Conservation (phyloP, 2,888 invertebrate genomes). For the Diadegma fenestrale region DNA sequence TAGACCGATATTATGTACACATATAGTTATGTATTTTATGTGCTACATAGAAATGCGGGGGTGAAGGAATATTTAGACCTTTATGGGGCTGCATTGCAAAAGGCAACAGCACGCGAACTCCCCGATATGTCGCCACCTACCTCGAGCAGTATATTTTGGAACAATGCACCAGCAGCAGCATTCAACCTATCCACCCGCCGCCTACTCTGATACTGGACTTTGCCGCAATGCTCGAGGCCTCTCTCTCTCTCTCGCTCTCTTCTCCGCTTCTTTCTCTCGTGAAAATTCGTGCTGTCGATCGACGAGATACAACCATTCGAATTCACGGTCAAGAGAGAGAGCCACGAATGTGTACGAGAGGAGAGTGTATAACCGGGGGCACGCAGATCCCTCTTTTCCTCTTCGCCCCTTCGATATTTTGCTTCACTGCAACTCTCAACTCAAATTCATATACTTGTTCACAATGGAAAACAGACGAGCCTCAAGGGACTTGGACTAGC, state of each 20-base stretch:
- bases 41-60: constrained; percentile 10
- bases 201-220: constrained; percentile 57
- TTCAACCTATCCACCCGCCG: constrained; percentile 73
- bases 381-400: constrained; percentile 53
- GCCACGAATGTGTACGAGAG: constrained; percentile 21
- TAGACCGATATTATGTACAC: constrained; percentile 24
- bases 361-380: constrained; percentile 59
- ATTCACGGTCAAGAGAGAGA: constrained; percentile 51
- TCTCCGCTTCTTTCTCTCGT: constrained; percentile 64
- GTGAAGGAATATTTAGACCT: constrained; percentile 50
- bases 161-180: constrained; percentile 69
- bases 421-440: constrained; percentile 67
- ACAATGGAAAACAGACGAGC: constrained; percentile 57
- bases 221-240: constrained; percentile 53
- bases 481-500: constrained; percentile 56
- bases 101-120: constrained; percentile 66
- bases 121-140: constrained; percentile 76
- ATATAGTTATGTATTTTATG: constrained; percentile 21
- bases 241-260: constrained; percentile 47
- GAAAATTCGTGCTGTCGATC: constrained; percentile 74
- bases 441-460: constrained; percentile 46
- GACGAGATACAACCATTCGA: constrained; percentile 66
- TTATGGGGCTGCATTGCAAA: constrained; percentile 62
- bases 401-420: constrained; percentile 18
- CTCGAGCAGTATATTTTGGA: constrained; percentile 76